Evolutionary conservation across 92 coral and sea anemone species (phyloP).

Genomic region (Heliopora coerulea): DNA sequence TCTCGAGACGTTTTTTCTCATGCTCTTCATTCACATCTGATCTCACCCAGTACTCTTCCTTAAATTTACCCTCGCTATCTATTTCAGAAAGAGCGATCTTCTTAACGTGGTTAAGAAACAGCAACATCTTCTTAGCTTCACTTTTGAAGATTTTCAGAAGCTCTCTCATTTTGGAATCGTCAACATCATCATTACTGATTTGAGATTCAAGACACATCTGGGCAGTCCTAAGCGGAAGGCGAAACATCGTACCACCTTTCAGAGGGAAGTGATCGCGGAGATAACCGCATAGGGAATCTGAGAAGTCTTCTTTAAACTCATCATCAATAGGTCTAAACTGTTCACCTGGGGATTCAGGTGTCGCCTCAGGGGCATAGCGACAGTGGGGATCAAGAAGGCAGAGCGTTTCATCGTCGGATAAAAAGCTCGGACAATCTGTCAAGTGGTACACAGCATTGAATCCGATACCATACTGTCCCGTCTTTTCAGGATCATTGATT

Average conservation of each 20-base stretch:
- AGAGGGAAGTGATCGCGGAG: slow-evolving; percentile 74
- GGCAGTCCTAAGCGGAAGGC: slow-evolving; percentile 75
- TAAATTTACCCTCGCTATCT: slow-evolving; percentile 31
- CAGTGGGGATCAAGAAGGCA: slow-evolving; percentile 94
- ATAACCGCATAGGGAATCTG: slow-evolving; percentile 71
- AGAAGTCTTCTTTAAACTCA: slow-evolving; percentile 72
- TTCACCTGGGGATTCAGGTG: slow-evolving; percentile 80
- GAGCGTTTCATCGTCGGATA: slow-evolving; percentile 68
- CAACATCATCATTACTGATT: slow-evolving; percentile 56
- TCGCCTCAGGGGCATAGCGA: slow-evolving; percentile 85
- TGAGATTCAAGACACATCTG: slow-evolving; percentile 62
- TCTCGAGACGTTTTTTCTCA: slow-evolving; percentile 55
- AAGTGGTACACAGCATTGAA: slow-evolving; percentile 91
- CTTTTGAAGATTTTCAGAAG: slow-evolving; percentile 65
- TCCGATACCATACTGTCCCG: slow-evolving; percentile 87
- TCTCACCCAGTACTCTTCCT: slow-evolving; percentile 61
- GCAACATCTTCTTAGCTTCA: slow-evolving; percentile 76
- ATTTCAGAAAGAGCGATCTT: slow-evolving; percentile 71
- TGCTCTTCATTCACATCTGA: slow-evolving; percentile 46
- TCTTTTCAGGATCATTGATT: slow-evolving; percentile 62
- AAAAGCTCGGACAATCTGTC: slow-evolving; percentile 92
- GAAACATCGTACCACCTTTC: slow-evolving; percentile 83
- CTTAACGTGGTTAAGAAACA: slow-evolving; percentile 76
- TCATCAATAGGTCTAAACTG: slow-evolving; percentile 77
- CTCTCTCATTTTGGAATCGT: slow-evolving; percentile 59